phyloP scores from a whole-genome alignment of 2,888 invertebrate genomes.

The Gnatocerus cornutus region DNA sequence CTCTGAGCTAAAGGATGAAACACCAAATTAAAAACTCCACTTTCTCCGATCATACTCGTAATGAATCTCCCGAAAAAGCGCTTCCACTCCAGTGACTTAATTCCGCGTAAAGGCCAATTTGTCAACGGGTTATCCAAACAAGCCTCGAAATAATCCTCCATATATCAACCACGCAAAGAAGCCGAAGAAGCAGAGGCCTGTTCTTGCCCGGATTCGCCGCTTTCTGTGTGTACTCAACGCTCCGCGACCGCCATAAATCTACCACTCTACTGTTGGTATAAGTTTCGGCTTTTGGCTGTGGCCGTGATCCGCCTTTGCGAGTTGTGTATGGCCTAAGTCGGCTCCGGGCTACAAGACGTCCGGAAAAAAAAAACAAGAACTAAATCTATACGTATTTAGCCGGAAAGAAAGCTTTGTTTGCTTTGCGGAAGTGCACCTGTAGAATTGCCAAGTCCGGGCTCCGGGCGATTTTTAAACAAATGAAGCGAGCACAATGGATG shows the following conservation, averaged over 20 bases:
- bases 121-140: constrained; percentile 48
- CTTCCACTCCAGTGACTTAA: constrained; percentile 31
- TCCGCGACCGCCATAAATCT: constrained; percentile 57
- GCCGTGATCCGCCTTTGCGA: constrained; percentile 49
- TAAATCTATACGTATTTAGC: constrained; percentile 32
- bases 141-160: constrained; percentile 44
- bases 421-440: constrained; percentile 39
- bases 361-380: constrained; percentile 22
- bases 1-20: neutral
- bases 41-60: too few relatives aligned
- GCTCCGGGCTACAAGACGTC: constrained; percentile 29
- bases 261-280: constrained; percentile 55
- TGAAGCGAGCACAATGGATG: constrained; percentile 33
- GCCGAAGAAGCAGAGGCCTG: constrained; percentile 31
- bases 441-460: constrained; percentile 33
- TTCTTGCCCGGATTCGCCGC: constrained; percentile 42
- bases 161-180: constrained; percentile 45
- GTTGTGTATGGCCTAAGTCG: constrained; percentile 40
- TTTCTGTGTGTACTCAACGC: constrained; percentile 46
- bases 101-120: constrained; percentile 47
- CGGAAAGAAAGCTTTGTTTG: constrained; percentile 41
- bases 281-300: constrained; percentile 57
- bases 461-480: constrained; percentile 45
- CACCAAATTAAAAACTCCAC: constrained; percentile 5
- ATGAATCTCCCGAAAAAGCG: neutral